Evolutionary conservation across 2,113 vertebrate genomes (phyloP).

Genomic region (Parus major): DNA sequence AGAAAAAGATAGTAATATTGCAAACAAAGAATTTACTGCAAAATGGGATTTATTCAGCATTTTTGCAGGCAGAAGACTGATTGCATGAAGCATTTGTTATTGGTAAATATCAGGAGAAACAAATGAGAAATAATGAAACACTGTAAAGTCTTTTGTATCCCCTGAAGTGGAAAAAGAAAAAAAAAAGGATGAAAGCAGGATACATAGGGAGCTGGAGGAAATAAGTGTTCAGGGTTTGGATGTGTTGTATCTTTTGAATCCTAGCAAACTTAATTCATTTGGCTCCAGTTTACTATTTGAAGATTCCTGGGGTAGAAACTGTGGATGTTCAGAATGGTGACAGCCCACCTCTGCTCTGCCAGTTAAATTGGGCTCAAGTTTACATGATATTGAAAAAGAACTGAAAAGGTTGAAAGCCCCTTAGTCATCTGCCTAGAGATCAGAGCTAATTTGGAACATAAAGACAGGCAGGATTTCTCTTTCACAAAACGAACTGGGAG

Average conservation of each 20-base stretch:
- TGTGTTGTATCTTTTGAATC: neutral
- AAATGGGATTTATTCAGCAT: neutral
- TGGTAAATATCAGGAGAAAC: neutral
- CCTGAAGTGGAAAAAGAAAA: neutral
- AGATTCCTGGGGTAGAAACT: neutral
- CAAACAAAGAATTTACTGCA: neutral
- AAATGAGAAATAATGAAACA: neutral
- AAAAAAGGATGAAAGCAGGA: neutral
- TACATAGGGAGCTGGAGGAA: neutral
- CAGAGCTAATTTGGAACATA: neutral
- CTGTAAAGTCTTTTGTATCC: neutral
- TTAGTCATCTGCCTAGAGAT: neutral
- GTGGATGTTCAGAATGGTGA: neutral
- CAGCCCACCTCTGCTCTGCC: neutral
- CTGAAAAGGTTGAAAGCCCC: neutral
- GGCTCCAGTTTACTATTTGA: neutral
- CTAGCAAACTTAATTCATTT: neutral
- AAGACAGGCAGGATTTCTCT: neutral
- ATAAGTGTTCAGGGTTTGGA: neutral
- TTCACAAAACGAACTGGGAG: neutral
- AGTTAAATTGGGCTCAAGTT: neutral
- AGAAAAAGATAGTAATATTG: neutral
- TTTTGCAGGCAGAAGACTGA: neutral
- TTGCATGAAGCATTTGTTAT: neutral
- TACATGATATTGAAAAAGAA: neutral